These are phyloP conservation scores for Dermatophagoides farinae DNA, from an alignment of 1,140 invertebrate species.

Conservation along the genomic window DNA sequence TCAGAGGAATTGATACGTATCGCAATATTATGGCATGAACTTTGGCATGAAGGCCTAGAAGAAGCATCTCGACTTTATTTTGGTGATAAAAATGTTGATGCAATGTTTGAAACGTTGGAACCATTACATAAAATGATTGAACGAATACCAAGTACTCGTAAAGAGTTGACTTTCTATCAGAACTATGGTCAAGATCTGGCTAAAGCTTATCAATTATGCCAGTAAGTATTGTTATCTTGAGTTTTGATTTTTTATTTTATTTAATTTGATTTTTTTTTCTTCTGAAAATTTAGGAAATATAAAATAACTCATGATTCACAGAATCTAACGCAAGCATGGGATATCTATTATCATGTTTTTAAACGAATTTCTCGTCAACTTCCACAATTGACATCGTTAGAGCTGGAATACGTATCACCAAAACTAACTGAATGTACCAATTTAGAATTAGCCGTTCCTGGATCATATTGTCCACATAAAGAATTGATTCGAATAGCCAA, in stretches of 20 bases:
- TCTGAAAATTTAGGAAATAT: conserved; percentile 28
- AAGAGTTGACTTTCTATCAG: conserved; percentile 90
- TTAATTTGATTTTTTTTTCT: background rate
- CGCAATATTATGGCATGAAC: conserved; percentile 96
- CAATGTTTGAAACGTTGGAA: conserved; percentile 86
- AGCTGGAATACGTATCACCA: conserved; percentile 87
- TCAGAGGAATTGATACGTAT: conserved; percentile 94
- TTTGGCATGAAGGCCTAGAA: conserved; percentile 95
- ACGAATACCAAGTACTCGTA: conserved; percentile 74
- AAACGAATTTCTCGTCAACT: conserved; percentile 80
- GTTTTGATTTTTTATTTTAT: background rate
- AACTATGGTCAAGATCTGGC: conserved; percentile 80
- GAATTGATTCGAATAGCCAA: conserved; percentile 63
- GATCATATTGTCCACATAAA: conserved; percentile 76
- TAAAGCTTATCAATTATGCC: conserved; percentile 86
- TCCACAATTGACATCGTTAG: conserved; percentile 43
- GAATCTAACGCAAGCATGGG: conserved; percentile 94
- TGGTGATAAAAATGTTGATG: conserved; percentile 75
- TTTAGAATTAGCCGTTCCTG: conserved; percentile 76
- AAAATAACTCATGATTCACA: conserved; percentile 51
- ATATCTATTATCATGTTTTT: conserved; percentile 95
- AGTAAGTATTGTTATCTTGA: conserved; percentile 1
- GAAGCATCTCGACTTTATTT: conserved; percentile 92
- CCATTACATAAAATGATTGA: conserved; percentile 85
- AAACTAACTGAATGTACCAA: conserved; percentile 68